A percentile compares a stretch with the other conserved stretches of the same genome.
Evolutionary conservation across 1,140 invertebrate species (phyloP).

Genomic region (Tetranychus urticae): DNA sequence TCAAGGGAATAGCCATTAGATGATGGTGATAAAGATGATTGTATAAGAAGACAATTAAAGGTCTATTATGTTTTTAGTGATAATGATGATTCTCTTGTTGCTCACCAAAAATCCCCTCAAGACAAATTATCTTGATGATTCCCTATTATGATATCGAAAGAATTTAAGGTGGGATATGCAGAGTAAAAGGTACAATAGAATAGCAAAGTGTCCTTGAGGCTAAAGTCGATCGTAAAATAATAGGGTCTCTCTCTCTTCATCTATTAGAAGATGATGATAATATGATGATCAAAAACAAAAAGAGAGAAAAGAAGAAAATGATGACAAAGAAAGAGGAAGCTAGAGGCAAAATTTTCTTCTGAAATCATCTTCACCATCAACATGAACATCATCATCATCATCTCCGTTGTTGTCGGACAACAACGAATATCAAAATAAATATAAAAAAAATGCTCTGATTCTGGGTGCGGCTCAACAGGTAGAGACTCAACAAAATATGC

Average conservation of each 20-base stretch:
- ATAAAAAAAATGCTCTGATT: not conserved
- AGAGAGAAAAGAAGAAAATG: not conserved
- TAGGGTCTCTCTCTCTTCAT: not conserved
- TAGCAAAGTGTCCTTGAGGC: too few species aligned
- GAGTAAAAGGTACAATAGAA: too few species aligned
- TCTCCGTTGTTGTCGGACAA: not conserved
- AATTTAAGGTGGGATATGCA: too few species aligned
- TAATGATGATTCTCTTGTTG: not conserved
- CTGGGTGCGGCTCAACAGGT: not conserved
- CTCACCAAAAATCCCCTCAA: constrained; percentile 2
- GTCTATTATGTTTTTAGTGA: too few species aligned
- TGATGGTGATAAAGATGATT: too few species aligned
- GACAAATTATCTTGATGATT: not conserved
- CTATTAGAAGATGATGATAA: not conserved
- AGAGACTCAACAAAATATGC: too few species aligned
- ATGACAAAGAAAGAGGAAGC: not conserved
- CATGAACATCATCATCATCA: not conserved
- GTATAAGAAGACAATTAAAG: too few species aligned
- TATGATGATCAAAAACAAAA: not conserved
- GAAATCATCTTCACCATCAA: not conserved
- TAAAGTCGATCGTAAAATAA: too few species aligned
- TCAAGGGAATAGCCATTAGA: too few species aligned
- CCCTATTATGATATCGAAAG: not conserved
- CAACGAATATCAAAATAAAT: not conserved
- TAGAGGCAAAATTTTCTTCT: not conserved